Evolutionary conservation across 2,797 vertebrate genomes (phyloP), one percentile per base, ranked within the genome.

Genomic region (Salmo trutta): DNA sequence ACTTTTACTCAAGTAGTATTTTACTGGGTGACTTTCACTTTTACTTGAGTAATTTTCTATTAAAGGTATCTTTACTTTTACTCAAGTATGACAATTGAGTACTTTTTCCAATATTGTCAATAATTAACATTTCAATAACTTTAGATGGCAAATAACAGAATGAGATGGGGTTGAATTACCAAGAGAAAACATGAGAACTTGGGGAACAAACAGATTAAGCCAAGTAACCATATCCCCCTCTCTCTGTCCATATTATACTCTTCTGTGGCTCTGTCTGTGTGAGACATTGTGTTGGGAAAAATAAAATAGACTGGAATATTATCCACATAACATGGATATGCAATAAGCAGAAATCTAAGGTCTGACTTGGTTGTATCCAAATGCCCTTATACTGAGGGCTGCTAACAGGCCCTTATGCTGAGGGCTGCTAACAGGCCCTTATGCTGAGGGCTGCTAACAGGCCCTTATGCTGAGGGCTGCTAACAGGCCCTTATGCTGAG

Each of bases 121-220:
- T 75, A 78, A 81, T 75, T 72, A 75, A 71, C 62, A 68, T 75
- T 68, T 77, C 74, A 81, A 77, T 53, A 69, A 72, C 75, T 36
- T 67, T 8, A 36, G 71, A 74, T 51, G 74, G 66, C 36, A 71
- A 62, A 74, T 41, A 3, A 75, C 33, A 31, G 12, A 4, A 51
- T 31, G 47, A 31, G 51, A 78, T 56, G 62, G 54, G 36, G 36
- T 41, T 41, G 36, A 41, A 41, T 41, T 41, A 41, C 36, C 36
- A 2, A 41, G 36, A 41, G 7, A 41, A 10, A 41, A 41, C 36
- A 41, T 41, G 36, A 41, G 36, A 41, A 41, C 36, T 41, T 10
- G 36, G 36, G 36, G 36, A 41, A 41, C 36, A 41, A 41, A 62
- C 56, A 3, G 56, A 24, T 33, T 3, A 33, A 17, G 29, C 29